Percentiles rank a stretch among this genome's conserved stretches.
Conservation (phyloP, 2,888 invertebrate genomes). For the Nomada fucata region DNA sequence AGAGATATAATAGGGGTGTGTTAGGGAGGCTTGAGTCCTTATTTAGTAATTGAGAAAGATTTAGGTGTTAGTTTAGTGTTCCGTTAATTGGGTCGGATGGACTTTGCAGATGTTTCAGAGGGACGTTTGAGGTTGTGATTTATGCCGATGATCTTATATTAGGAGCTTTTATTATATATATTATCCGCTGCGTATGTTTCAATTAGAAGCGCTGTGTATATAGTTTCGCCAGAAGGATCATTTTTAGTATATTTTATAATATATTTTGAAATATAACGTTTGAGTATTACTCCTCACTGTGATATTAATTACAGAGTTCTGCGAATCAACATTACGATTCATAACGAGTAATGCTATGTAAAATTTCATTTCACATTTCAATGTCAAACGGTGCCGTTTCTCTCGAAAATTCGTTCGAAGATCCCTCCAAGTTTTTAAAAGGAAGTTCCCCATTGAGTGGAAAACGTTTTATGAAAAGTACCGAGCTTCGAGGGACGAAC, state of each 20-base stretch:
- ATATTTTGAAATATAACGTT: too few species aligned
- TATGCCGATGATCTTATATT: not conserved
- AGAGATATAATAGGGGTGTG: not conserved
- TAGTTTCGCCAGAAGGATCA: too few species aligned
- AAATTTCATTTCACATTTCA: not conserved
- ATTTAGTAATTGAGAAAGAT: conserved; percentile 1
- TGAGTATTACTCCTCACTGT: too few species aligned
- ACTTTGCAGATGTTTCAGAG: not conserved
- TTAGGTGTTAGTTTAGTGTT: not conserved
- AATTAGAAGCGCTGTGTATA: too few species aligned
- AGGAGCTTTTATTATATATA: too few species aligned
- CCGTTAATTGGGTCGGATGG: not conserved
- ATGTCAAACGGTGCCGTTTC: not conserved
- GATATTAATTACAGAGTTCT: too few species aligned
- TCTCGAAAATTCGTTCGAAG: not conserved
- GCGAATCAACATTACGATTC: too few species aligned
- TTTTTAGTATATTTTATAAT: too few species aligned
- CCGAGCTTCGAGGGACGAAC: not conserved
- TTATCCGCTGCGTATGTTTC: too few species aligned
- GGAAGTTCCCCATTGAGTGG: not conserved
- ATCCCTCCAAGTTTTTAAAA: not conserved
- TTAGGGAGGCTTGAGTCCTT: not conserved
- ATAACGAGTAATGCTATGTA: not conserved
- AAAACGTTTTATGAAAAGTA: conserved; percentile 16
- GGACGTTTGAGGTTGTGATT: not conserved